phyloP scores from a whole-genome alignment of 2,888 invertebrate genomes.

The Herminia tarsipennalis region DNA sequence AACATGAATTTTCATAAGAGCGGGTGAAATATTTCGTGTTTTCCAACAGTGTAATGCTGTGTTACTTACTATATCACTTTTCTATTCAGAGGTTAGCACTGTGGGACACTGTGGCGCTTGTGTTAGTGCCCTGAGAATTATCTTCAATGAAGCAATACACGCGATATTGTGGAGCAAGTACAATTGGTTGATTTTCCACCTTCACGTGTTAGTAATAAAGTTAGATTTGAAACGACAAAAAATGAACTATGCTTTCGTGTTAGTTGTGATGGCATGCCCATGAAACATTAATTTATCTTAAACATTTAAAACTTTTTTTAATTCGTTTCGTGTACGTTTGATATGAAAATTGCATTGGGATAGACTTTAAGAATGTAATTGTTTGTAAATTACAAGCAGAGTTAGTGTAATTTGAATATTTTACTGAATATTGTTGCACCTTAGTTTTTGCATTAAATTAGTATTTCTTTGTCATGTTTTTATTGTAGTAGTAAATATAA shows the following conservation, averaged over 20 bases:
- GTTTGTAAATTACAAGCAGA: slow-evolving; percentile 18
- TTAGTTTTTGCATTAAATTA: too few species aligned
- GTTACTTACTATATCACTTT: slow-evolving; percentile 22
- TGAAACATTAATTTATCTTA: slow-evolving; percentile 36
- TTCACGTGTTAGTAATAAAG: slow-evolving; percentile 29
- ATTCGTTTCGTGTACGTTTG: slow-evolving; percentile 24
- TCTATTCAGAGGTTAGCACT: slow-evolving; percentile 17
- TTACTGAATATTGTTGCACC: too few species aligned
- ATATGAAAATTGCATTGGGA: slow-evolving; percentile 28
- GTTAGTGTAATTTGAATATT: too few species aligned
- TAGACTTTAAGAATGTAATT: slow-evolving; percentile 6
- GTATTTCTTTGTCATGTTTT: too few species aligned
- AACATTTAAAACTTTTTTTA: slow-evolving; percentile 28
- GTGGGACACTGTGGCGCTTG: slow-evolving; percentile 19
- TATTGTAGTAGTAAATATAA: too few species aligned
- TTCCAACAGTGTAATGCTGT: slow-evolving; percentile 33
- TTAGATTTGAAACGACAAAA: slow-evolving; percentile 26
- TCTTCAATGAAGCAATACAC: slow-evolving; percentile 36
- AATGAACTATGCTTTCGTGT: slow-evolving; percentile 18
- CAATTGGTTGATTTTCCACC: slow-evolving; percentile 21
- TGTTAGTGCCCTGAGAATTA: slow-evolving; percentile 12
- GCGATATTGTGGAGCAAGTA: slow-evolving; percentile 33
- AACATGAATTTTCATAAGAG: slow-evolving; percentile 48
- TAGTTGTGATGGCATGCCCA: slow-evolving; percentile 33
- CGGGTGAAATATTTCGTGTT: slow-evolving; percentile 25